phyloP scores from a whole-genome alignment of 1,140 invertebrate genomes.

The Bombus haemorrhoidalis region DNA sequence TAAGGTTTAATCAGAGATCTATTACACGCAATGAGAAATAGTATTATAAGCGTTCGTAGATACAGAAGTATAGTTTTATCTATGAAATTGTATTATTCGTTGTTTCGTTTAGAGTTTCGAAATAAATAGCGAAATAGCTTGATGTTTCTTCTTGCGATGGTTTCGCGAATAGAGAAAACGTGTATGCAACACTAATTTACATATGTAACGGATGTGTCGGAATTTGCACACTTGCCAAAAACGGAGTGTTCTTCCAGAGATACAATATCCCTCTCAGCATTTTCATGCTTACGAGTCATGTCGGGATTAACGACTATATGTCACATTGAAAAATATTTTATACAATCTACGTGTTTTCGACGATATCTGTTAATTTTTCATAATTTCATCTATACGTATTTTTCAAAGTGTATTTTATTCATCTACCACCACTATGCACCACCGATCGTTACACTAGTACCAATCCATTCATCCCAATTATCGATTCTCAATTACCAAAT shows the following conservation, averaged over 20 bases:
- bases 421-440: background rate
- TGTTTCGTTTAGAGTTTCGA: background rate
- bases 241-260: background rate
- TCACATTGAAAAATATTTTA: background rate
- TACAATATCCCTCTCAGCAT: background rate
- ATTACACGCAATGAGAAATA: background rate
- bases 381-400: background rate
- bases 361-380: background rate
- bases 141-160: background rate
- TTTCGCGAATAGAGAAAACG: background rate
- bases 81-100: background rate
- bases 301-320: background rate
- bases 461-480: too few species aligned
- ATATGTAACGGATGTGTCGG: constrained; percentile 31
- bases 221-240: constrained; percentile 35
- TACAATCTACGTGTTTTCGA: background rate
- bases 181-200: background rate
- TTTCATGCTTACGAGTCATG: background rate
- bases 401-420: background rate
- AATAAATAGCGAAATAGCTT: background rate
- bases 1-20: background rate
- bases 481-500: too few species aligned
- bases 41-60: too few species aligned
- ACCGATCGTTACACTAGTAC: too few species aligned
- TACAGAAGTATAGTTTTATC: background rate